Conservation (phyloP, 1,140 invertebrate species). For the Drosophila aff. region DNA sequence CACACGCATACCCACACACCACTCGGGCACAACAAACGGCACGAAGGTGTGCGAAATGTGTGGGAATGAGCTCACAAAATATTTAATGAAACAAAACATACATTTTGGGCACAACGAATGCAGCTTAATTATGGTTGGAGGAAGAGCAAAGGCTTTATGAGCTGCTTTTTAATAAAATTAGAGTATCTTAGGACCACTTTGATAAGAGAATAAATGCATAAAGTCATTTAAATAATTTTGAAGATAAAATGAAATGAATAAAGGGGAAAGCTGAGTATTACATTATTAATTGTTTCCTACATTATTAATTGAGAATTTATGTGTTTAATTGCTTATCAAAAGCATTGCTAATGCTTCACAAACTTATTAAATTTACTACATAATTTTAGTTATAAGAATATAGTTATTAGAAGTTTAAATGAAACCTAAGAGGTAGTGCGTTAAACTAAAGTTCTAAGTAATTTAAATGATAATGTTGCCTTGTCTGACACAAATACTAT, state of each 20-base stretch:
- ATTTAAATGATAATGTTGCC: neutral
- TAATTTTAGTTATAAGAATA: neutral
- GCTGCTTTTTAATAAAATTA: too few species aligned
- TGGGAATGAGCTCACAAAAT: slow-evolving; percentile 16
- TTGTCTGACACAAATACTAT: neutral
- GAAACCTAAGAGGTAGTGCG: neutral
- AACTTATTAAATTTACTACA: neutral
- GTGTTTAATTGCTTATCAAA: neutral
- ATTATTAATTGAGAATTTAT: neutral
- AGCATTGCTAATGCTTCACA: neutral
- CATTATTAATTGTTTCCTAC: too few species aligned
- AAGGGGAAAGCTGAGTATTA: too few species aligned
- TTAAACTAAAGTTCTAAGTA: neutral
- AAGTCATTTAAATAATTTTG: neutral
- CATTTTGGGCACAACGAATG: neutral
- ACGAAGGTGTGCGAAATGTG: slow-evolving; percentile 37
- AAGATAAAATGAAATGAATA: neutral
- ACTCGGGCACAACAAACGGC: neutral
- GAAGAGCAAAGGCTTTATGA: neutral
- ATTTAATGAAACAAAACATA: slow-evolving; percentile 14
- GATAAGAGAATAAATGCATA: neutral
- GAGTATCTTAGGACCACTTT: neutral
- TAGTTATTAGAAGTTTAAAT: neutral
- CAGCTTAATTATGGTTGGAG: neutral
- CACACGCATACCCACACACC: slow-evolving; percentile 20